A percentile compares a stretch with the other conserved stretches of the same genome.
These are phyloP conservation scores for Sternarchorhynchus goeldii DNA, from an alignment of 2,797 vertebrate species.

Conservation along the genomic window DNA sequence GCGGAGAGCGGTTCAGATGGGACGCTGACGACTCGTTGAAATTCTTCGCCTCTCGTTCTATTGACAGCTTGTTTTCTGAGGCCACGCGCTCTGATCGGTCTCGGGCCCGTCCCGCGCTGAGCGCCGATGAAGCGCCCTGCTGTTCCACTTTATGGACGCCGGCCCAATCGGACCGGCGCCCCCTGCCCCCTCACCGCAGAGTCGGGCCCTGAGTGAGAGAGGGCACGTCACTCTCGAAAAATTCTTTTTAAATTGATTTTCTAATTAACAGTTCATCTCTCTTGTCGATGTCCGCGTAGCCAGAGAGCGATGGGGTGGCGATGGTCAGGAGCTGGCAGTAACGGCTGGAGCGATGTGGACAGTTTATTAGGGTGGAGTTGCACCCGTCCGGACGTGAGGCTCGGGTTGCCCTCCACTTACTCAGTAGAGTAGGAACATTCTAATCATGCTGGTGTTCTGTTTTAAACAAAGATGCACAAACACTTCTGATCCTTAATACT, in stretches of 20 bases:
- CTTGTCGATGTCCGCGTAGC: slow-evolving; percentile 77
- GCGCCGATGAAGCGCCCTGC: slow-evolving; percentile 90
- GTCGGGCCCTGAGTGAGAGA: slow-evolving; percentile 79
- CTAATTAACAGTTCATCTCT: slow-evolving; percentile 89
- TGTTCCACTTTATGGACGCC: slow-evolving; percentile 84
- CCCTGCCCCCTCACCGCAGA: slow-evolving; percentile 84
- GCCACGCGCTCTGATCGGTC: slow-evolving; percentile 94
- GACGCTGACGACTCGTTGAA: slow-evolving; percentile 92
- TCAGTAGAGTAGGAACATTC: neutral
- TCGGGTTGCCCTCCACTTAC: neutral
- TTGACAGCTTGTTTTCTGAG: slow-evolving; percentile 95
- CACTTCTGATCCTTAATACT: neutral
- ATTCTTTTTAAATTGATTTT: slow-evolving; percentile 93
- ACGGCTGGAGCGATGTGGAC: slow-evolving; percentile 37
- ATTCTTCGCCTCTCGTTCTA: slow-evolving; percentile 90
- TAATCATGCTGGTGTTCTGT: neutral
- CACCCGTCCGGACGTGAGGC: slow-evolving; percentile 13
- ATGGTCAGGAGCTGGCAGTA: slow-evolving; percentile 73
- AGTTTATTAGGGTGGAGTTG: slow-evolving; percentile 42
- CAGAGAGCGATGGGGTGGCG: slow-evolving; percentile 74
- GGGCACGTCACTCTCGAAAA: slow-evolving; percentile 82
- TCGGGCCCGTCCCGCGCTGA: slow-evolving; percentile 88
- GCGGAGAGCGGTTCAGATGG: slow-evolving; percentile 90
- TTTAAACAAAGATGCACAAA: neutral
- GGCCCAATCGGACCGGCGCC: slow-evolving; percentile 73